Base-by-base conservation (phyloP, 1,140 invertebrate genomes). In the Scaptomyza pallida region DNA sequence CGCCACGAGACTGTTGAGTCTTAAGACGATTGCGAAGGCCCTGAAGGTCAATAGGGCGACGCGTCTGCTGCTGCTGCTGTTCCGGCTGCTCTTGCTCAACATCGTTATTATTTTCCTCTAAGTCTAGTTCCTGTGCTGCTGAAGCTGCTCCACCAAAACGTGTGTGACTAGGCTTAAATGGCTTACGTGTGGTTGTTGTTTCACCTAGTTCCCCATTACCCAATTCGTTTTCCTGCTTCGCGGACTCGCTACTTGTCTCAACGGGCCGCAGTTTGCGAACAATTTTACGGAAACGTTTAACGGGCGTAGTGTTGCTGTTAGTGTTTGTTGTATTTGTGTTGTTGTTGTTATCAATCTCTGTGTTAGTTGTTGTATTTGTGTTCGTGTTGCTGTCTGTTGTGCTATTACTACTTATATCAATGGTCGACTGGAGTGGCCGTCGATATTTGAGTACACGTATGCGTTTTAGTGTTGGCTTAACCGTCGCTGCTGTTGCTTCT, bases 261-360 rank as follows among this genome's bases (percentile, higher is more conserved):
- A 85, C 78, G 8, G 64, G 81, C 3, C 69, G 48, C 41, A 91
- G 50, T 12, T 90, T 91, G 5, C 89, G 70, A n/a, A 91, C 79
- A 45, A 91, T 81, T 33, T 91, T 91, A 9, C 89, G 80, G 63
- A 91, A 82, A n/a, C 88, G 88, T 55, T 89, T 91, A 10, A 54
- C 61, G 30, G 62, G 55, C 15, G 51, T 64, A 19, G 62, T 64
- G 13, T 62, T 81, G 70, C 60, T 77, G 73, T 67, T 72, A 71
- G 68, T 81, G 50, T 59, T 50, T 57, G 23, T 45, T 52, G 47
- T 70, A 41, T 33, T 52, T 15, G 45, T 67, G 17, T 13, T 21
- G 17, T 48, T 43, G 41, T 13, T 63, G 44, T 16, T 68, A 12
- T 52, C 3, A 40, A 19, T 61, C 41, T 73, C 12, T n/a, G 59